Evolutionary conservation across 2,888 invertebrate genomes (phyloP).

Genomic region (Melanotus villosus): DNA sequence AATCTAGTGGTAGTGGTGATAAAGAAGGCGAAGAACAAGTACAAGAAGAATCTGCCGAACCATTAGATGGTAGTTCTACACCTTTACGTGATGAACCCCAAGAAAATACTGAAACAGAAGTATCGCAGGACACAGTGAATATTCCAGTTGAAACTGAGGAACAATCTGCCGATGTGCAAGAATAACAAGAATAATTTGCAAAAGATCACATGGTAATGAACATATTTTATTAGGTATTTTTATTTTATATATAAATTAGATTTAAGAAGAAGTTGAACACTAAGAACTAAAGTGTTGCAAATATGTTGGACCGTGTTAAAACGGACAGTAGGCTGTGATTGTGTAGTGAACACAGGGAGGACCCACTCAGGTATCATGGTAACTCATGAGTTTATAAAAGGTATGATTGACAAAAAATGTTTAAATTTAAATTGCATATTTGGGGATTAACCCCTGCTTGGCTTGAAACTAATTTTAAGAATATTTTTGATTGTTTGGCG

Average conservation of each 20-base stretch:
- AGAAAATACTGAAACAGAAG: slow-evolving; percentile 27
- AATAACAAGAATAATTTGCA: slow-evolving; percentile 15
- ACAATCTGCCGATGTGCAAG: slow-evolving; percentile 10
- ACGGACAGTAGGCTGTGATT: slow-evolving; percentile 63
- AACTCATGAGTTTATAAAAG: slow-evolving; percentile 48
- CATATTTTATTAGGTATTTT: slow-evolving; percentile 34
- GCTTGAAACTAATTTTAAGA: too few relatives aligned
- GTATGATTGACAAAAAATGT: too few relatives aligned
- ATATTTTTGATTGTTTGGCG: too few relatives aligned
- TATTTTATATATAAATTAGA: slow-evolving; percentile 40
- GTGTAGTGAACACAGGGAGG: slow-evolving; percentile 67
- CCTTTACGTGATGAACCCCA: slow-evolving; percentile 57
- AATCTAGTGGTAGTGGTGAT: slow-evolving; percentile 32
- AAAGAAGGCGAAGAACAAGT: slow-evolving; percentile 41
- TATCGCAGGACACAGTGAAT: slow-evolving; percentile 19
- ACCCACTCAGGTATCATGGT: slow-evolving; percentile 50
- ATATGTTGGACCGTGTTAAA: slow-evolving; percentile 54
- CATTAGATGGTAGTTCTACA: slow-evolving; percentile 56
- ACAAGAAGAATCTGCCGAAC: slow-evolving; percentile 42
- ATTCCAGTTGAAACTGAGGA: slow-evolving; percentile 12
- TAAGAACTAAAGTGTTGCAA: slow-evolving; percentile 54
- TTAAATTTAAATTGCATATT: too few relatives aligned
- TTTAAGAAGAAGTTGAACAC: slow-evolving; percentile 40
- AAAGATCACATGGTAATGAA: slow-evolving; percentile 5
- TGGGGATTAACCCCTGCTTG: too few relatives aligned